Conservation (phyloP, 1,140 invertebrate species). For the Ooceraea biroi region DNA sequence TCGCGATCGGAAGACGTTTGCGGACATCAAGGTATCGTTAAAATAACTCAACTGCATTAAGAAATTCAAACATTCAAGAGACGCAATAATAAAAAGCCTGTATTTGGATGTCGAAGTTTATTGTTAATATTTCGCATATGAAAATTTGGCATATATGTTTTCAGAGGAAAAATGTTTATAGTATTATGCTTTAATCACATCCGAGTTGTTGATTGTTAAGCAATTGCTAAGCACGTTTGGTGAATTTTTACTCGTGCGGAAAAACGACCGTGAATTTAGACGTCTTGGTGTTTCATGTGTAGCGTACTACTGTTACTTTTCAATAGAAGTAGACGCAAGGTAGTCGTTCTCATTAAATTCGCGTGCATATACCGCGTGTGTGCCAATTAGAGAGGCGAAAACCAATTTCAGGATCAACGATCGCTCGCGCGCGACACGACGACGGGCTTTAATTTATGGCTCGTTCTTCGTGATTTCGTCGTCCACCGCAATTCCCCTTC, state of each 20-base stretch:
- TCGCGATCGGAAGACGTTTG: conserved; percentile 31
- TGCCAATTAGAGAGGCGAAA: conserved; percentile 77
- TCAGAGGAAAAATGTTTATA: not conserved
- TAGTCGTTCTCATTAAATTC: conserved; percentile 74
- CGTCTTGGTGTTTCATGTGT: conserved; percentile 46
- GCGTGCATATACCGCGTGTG: conserved; percentile 67
- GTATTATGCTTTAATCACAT: not conserved
- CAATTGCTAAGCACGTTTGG: not conserved
- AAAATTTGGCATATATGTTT: not conserved
- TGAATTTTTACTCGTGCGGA: not conserved
- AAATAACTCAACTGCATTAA: not conserved
- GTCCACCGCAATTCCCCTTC: conserved; percentile 67
- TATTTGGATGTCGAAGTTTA: no score
- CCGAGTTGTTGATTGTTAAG: not conserved
- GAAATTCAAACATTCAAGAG: not conserved
- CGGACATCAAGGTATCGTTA: not conserved
- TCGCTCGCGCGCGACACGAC: conserved; percentile 67
- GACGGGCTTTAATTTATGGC: conserved; percentile 76
- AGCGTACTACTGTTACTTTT: conserved; percentile 22
- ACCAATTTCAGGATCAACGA: conserved; percentile 76
- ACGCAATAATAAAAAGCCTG: not conserved
- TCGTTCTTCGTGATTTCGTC: conserved; percentile 78
- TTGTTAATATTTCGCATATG: no score
- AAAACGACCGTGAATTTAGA: not conserved
- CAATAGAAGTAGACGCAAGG: conserved; percentile 18